Evolutionary conservation across 2,797 vertebrate genomes (phyloP).

Genomic region (Urophycis tenuis): DNA sequence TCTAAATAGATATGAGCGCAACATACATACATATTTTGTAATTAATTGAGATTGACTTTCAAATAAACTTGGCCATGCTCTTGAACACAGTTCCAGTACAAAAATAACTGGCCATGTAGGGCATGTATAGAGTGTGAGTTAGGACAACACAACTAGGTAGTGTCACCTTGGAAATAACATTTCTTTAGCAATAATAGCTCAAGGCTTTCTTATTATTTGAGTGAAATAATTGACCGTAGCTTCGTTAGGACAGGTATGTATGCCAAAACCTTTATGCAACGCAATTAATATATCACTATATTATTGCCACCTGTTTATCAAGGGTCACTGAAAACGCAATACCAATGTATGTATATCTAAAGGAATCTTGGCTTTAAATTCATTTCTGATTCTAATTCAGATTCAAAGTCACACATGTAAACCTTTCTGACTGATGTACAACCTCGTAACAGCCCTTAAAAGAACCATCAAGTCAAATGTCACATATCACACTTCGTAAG

Average conservation of each 20-base stretch:
- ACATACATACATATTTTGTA: not conserved
- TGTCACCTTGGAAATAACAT: not conserved
- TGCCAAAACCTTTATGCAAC: not conserved
- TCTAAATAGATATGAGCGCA: not conserved
- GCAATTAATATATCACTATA: not conserved
- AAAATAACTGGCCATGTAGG: not conserved
- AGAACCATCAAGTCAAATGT: not conserved
- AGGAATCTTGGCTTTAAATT: not conserved
- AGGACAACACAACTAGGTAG: not conserved
- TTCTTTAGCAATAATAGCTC: not conserved
- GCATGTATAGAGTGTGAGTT: not conserved
- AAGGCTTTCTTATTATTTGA: not conserved
- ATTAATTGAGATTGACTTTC: not conserved
- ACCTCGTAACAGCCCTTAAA: not conserved
- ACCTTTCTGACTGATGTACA: not conserved
- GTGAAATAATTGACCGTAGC: not conserved
- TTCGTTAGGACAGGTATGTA: no score
- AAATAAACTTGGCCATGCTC: not conserved
- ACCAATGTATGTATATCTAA: not conserved
- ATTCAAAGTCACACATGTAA: not conserved
- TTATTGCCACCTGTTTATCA: no score
- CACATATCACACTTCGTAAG: slow-evolving; percentile 1
- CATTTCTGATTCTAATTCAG: not conserved
- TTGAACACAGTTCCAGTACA: not conserved
- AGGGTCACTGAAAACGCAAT: not conserved